phyloP scores from a whole-genome alignment of 2,797 vertebrate genomes.

The Epinephelus coioides region DNA sequence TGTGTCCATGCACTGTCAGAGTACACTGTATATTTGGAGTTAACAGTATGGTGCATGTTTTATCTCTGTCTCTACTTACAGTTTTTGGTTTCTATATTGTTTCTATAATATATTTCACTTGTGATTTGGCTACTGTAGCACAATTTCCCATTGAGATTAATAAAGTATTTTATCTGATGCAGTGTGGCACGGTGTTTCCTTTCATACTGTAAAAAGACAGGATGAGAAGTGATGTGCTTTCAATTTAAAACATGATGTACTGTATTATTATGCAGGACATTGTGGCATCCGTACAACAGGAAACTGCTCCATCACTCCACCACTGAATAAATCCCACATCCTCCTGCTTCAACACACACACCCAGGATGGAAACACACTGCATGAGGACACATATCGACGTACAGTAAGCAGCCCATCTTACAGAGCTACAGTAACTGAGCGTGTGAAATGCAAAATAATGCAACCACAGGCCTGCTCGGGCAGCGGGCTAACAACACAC shows the following conservation, averaged over 20 bases:
- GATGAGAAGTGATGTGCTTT: neutral
- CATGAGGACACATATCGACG: neutral
- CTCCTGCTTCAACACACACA: slow-evolving; percentile 35
- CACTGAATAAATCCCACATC: neutral
- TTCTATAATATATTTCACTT: neutral
- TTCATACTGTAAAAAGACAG: neutral
- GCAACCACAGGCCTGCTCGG: slow-evolving; percentile 52
- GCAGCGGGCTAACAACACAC: slow-evolving; percentile 36
- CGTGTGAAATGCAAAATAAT: slow-evolving; percentile 17
- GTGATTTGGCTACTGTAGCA: neutral
- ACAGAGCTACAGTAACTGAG: neutral
- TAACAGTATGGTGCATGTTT: neutral
- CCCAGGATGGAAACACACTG: neutral
- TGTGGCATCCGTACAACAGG: slow-evolving; percentile 33
- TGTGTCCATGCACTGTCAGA: neutral
- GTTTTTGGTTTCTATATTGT: too few relatives aligned
- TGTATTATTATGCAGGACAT: slow-evolving; percentile 29
- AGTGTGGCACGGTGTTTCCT: neutral
- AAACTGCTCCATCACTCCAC: slow-evolving; percentile 59
- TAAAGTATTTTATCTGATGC: neutral
- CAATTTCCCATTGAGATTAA: neutral
- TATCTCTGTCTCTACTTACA: neutral
- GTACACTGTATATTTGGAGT: neutral
- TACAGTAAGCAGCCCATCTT: neutral
- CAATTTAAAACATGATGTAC: neutral